Base-by-base conservation (phyloP, 2,888 invertebrate genomes). In the Metellina segmentata region DNA sequence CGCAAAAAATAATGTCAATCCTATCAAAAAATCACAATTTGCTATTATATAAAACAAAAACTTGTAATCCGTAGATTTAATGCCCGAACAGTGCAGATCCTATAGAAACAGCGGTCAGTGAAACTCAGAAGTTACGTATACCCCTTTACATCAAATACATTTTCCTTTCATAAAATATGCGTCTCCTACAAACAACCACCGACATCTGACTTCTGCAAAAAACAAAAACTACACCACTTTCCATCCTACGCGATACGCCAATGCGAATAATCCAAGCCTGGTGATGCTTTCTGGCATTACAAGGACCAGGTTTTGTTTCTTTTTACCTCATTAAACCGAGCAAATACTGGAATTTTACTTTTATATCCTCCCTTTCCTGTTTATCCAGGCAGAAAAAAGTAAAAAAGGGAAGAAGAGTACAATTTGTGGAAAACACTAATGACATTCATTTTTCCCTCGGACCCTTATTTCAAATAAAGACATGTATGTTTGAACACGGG, bases 381-480 rank as follows among this genome's bases (percentile, higher is more conserved):
- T 72, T 74, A 20, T 51, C n/a, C 53, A 9, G 11, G 52, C 11
- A 1, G 20, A 79, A 52, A 19, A 34, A 49, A 34, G 20, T 75
- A 11, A 13, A 61, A 61, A 7, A 61, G 34, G 16, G 61, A n/a
- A n/a, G 34, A n/a, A 0, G 72, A 74, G 71, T 83, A 74, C 20
- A 71, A 83, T 83, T 52, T 72, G 72, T 20, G 72, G 74, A 13
- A 72, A 72, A 83, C 72, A 49, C 51, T 83, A 83, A 83, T 83
- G 83, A 52, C 52, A 72, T 52, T 61, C 11, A 20, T 52, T 82
- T 72, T 72, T 72, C 19, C 52, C 20, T 75, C 0, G 48, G 1
- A 34, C 34, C 34, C 34, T 34, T 34, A 34, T 34, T 16, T 7
- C 13, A 61, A 16, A 61, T 61, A 61, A 61, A 61, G 61, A 61